phyloP scores from a whole-genome alignment of 2,888 invertebrate species.

The Drosophila rubida region DNA sequence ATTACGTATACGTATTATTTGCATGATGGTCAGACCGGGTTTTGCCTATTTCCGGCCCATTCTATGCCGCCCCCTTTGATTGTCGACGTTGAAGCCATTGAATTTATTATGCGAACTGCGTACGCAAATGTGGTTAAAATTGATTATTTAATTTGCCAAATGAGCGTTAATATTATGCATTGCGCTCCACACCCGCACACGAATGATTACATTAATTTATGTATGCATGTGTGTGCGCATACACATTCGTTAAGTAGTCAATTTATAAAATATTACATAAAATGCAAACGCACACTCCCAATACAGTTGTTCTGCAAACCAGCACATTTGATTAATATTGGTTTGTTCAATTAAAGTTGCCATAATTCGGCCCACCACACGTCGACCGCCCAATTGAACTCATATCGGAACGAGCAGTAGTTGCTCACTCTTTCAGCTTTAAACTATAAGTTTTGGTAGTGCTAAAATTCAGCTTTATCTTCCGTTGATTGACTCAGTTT shows the following conservation, averaged over 20 bases:
- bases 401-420: neutral
- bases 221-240: neutral
- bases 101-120: conserved; percentile 68
- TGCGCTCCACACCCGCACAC: conserved; percentile 18
- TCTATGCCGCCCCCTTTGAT: conserved; percentile 13
- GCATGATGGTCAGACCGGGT: conserved; percentile 13
- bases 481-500: neutral
- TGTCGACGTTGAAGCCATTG: conserved; percentile 9
- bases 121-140: conserved; percentile 65
- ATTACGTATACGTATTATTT: conserved; percentile 16
- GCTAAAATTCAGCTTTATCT: no score
- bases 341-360: conserved; percentile 69
- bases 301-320: conserved; percentile 16
- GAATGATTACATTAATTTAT: neutral
- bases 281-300: conserved; percentile 9
- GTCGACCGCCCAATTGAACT: conserved; percentile 20
- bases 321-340: conserved; percentile 67
- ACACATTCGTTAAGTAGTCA: conserved; percentile 44
- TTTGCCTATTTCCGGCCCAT: conserved; percentile 2
- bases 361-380: conserved; percentile 61
- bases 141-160: conserved; percentile 72
- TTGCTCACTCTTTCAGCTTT: neutral
- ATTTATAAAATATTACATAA: conserved; percentile 57
- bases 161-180: conserved; percentile 60
- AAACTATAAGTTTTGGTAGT: neutral